Conservation (phyloP, 1,140 invertebrate species). For the Drosophila carrolli region DNA sequence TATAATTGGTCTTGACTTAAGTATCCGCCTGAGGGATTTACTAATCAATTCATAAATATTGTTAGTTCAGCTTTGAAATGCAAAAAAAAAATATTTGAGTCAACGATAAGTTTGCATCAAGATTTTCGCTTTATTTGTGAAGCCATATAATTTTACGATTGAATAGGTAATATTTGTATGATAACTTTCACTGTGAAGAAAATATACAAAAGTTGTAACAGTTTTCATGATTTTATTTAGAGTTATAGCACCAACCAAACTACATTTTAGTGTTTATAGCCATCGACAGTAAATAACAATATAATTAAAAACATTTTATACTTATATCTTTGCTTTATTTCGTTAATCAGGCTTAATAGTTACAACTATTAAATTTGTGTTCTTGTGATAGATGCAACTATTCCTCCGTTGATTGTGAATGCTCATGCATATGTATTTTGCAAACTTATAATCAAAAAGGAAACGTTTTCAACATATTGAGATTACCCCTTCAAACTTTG, state of each 20-base stretch:
- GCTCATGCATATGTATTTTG: conserved; percentile 10
- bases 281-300: too few relatives aligned
- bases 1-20: conserved; percentile 14
- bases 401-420: neutral
- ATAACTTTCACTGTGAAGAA: too few relatives aligned
- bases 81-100: neutral
- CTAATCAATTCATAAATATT: conserved; percentile 3
- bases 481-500: conserved; percentile 29
- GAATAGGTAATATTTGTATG: neutral
- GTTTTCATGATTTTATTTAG: too few relatives aligned
- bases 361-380: too few relatives aligned
- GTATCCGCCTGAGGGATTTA: neutral
- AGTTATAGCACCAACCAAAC: too few relatives aligned
- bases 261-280: too few relatives aligned
- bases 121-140: neutral
- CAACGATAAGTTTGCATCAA: neutral
- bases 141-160: neutral
- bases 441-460: conserved; percentile 12
- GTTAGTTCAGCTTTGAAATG: neutral
- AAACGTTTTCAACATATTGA: conserved; percentile 13
- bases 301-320: too few relatives aligned
- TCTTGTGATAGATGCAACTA: too few relatives aligned
- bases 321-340: too few relatives aligned
- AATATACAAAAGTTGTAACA: too few relatives aligned
- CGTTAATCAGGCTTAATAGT: too few relatives aligned